Percentiles rank a stretch among this genome's conserved stretches.
phyloP scores from a whole-genome alignment of 23 tunicate genomes.

The Aplidium turbinatum region DNA sequence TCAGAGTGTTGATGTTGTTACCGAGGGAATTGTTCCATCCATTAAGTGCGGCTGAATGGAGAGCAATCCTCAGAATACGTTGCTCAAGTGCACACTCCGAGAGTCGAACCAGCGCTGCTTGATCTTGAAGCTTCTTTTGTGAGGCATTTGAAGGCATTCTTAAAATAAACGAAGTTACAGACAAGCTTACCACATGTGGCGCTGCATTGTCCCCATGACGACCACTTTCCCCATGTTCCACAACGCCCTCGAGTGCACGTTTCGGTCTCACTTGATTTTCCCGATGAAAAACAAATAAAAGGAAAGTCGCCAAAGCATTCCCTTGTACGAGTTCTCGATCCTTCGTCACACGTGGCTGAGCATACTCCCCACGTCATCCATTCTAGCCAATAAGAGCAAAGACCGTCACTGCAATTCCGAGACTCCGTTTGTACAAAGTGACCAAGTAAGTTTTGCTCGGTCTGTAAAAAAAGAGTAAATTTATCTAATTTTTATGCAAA shows the following conservation, averaged over 20 bases:
- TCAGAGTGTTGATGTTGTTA: no score
- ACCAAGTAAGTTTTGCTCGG: slow-evolving; percentile 1
- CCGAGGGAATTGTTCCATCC: no score
- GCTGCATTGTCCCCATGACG: slow-evolving; percentile 62
- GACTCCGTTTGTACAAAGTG: slow-evolving; percentile 30
- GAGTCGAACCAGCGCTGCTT: no score
- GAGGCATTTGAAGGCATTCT: not conserved
- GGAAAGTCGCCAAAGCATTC: slow-evolving; percentile 77
- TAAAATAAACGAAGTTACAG: no score
- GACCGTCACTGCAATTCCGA: slow-evolving; percentile 28
- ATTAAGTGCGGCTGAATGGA: no score
- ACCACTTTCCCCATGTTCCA: slow-evolving; percentile 66
- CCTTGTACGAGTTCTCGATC: slow-evolving; percentile 43
- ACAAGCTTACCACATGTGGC: slow-evolving; percentile 60
- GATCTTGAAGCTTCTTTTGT: no score
- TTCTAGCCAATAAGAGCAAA: slow-evolving; percentile 62
- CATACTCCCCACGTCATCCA: slow-evolving; percentile 77
- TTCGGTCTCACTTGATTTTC: slow-evolving; percentile 19
- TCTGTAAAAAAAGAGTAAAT: slow-evolving; percentile 6
- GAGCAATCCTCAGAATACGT: no score
- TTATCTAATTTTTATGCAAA: no score
- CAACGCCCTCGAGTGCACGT: slow-evolving; percentile 58
- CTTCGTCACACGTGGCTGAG: slow-evolving; percentile 61
- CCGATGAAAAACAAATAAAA: slow-evolving; percentile 26
- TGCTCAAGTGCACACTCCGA: no score